phyloP scores from a whole-genome alignment of 2,797 vertebrate species.

The Astyanax mexicanus region DNA sequence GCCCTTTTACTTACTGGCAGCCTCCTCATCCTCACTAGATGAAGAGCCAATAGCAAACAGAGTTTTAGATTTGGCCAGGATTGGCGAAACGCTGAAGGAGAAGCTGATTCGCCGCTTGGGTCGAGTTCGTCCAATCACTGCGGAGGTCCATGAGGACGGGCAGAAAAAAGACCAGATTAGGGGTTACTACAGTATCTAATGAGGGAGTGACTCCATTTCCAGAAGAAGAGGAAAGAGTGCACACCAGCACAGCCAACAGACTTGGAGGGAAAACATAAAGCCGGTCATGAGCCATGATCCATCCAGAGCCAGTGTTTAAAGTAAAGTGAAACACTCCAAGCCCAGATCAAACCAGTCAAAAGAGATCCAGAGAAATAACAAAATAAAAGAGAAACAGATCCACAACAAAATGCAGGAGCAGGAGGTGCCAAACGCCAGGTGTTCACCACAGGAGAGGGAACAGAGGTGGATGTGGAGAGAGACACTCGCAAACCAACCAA shows the following conservation, averaged over 20 bases:
- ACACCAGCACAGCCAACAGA: not conserved
- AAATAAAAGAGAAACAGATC: no score
- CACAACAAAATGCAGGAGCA: not conserved
- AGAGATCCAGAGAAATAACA: not conserved
- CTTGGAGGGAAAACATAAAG: not conserved
- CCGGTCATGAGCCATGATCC: no score
- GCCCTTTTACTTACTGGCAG: constrained; percentile 85
- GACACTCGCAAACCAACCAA: not conserved
- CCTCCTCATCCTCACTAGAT: constrained; percentile 88
- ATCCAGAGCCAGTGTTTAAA: not conserved
- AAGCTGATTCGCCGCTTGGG: constrained; percentile 85
- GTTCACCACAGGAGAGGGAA: not conserved
- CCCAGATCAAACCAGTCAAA: not conserved
- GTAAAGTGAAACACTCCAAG: not conserved
- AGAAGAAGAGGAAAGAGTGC: not conserved
- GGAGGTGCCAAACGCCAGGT: not conserved
- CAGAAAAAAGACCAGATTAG: constrained; percentile 60
- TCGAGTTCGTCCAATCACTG: constrained; percentile 77
- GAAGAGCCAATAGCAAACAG: constrained; percentile 90
- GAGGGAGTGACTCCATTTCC: constrained; percentile 15
- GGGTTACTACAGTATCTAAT: constrained; percentile 35
- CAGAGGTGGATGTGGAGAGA: not conserved
- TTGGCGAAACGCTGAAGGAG: constrained; percentile 88
- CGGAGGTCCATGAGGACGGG: constrained; percentile 47
- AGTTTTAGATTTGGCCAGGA: constrained; percentile 90